These are phyloP conservation scores for Drosophila tani DNA, from an alignment of 1,140 invertebrate genomes.

Conservation along the genomic window DNA sequence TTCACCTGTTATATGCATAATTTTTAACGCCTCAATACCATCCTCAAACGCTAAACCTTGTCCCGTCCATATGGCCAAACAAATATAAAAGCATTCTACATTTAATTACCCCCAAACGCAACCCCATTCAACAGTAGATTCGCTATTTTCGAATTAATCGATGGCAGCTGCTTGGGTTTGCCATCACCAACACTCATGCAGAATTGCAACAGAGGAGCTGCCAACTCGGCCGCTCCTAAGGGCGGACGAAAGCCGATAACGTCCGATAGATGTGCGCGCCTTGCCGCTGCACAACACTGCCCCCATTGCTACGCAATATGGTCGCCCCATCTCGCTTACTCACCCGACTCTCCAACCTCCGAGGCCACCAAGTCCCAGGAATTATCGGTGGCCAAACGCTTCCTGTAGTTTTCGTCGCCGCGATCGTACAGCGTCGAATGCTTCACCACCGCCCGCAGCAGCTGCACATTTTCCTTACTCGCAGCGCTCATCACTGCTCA, in stretches of 20 bases:
- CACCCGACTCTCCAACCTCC: constrained; percentile 63
- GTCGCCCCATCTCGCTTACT: constrained; percentile 31
- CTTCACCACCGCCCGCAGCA: constrained; percentile 58
- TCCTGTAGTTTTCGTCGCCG: constrained; percentile 56
- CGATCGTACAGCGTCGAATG: constrained; percentile 65
- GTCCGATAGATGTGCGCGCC: constrained; percentile 45
- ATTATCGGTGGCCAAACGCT: constrained; percentile 63
- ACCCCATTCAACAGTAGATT: background rate
- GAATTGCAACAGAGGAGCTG: background rate
- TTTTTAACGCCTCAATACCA: background rate
- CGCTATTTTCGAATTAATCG: constrained; percentile 32
- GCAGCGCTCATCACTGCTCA: constrained; percentile 10
- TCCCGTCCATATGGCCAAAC: background rate
- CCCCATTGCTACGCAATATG: constrained; percentile 1
- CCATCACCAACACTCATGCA: constrained; percentile 3
- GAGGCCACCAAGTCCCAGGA: constrained; percentile 68
- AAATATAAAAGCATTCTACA: background rate
- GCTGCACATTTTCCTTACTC: constrained; percentile 28
- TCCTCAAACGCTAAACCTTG: background rate
- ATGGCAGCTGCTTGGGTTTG: constrained; percentile 13
- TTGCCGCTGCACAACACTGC: constrained; percentile 53
- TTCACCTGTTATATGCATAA: too few species aligned
- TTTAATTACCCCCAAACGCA: background rate
- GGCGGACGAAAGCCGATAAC: constrained; percentile 10
- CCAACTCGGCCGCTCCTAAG: constrained; percentile 2